Evolutionary conservation across 2,888 invertebrate species (phyloP).

Genomic region (Terebella lapidaria): DNA sequence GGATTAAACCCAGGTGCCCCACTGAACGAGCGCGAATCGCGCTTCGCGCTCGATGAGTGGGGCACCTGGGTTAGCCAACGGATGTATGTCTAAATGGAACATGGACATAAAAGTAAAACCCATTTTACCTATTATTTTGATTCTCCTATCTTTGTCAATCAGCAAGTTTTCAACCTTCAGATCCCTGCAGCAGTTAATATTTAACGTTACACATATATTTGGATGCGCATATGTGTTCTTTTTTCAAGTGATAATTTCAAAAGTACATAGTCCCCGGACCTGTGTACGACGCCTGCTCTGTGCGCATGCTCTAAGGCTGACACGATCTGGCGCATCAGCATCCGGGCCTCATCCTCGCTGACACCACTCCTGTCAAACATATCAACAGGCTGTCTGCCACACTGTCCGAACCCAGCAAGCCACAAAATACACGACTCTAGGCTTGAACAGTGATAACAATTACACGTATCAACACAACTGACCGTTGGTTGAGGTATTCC

Average conservation of each 20-base stretch:
- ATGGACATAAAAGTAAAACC: too few species aligned
- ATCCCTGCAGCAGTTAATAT: slow-evolving; percentile 29
- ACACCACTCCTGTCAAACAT: slow-evolving; percentile 15
- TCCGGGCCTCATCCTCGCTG: slow-evolving; percentile 34
- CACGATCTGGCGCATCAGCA: slow-evolving; percentile 39
- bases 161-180: slow-evolving; percentile 43
- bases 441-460: too few species aligned
- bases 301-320: slow-evolving; percentile 44
- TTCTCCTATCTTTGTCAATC: slow-evolving; percentile 33
- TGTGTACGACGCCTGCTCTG: slow-evolving; percentile 25
- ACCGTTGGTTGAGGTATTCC: slow-evolving; percentile 27
- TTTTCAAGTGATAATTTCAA: background rate
- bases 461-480: too few species aligned
- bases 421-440: too few species aligned
- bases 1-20: background rate
- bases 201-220: background rate
- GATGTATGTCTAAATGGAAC: too few species aligned
- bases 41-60: too few species aligned
- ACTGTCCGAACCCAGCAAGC: too few species aligned
- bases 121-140: slow-evolving; percentile 40
- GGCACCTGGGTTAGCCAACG: too few species aligned
- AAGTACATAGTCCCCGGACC: slow-evolving; percentile 6
- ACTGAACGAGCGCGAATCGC: background rate
- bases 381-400: too few species aligned
- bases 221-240: too few species aligned